These are phyloP conservation scores for Eristalis pertinax DNA, from an alignment of 2,888 invertebrate genomes.

Conservation along the genomic window DNA sequence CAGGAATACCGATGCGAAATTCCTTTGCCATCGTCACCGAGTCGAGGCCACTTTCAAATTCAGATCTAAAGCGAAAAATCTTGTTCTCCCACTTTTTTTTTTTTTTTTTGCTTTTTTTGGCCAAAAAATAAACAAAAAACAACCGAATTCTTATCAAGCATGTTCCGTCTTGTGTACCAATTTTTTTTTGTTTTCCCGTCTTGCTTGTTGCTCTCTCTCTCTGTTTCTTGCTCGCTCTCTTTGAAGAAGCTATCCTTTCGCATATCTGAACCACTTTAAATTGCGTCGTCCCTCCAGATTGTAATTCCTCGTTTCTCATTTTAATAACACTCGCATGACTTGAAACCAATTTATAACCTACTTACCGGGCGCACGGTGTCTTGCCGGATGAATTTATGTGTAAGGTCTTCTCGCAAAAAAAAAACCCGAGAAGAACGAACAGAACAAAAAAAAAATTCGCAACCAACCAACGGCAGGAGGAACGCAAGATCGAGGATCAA, in stretches of 20 bases:
- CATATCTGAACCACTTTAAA: slow-evolving; percentile 68
- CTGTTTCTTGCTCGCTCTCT: neutral
- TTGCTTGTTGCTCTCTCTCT: neutral
- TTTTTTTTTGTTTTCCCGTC: neutral
- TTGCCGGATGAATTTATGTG: slow-evolving; percentile 58
- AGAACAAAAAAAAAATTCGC: neutral
- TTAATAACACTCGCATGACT: slow-evolving; percentile 70
- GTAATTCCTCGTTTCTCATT: slow-evolving; percentile 65
- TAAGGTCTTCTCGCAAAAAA: neutral
- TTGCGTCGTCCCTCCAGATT: slow-evolving; percentile 44
- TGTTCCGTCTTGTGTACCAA: neutral
- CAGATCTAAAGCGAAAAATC: slow-evolving; percentile 43
- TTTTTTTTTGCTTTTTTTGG: no score
- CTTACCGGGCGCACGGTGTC: slow-evolving; percentile 45
- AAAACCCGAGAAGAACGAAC: no score
- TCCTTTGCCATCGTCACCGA: neutral
- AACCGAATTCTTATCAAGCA: slow-evolving; percentile 5
- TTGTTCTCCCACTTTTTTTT: slow-evolving; percentile 36
- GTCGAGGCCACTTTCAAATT: slow-evolving; percentile 37
- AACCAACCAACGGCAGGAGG: slow-evolving; percentile 4
- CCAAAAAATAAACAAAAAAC: slow-evolving; percentile 2
- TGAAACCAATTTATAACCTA: slow-evolving; percentile 70
- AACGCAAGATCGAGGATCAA: slow-evolving; percentile 14
- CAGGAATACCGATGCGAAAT: neutral
- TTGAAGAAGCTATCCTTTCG: slow-evolving; percentile 30